These are phyloP conservation scores for Thereva unica DNA, from an alignment of 2,888 invertebrate species.

Conservation along the genomic window DNA sequence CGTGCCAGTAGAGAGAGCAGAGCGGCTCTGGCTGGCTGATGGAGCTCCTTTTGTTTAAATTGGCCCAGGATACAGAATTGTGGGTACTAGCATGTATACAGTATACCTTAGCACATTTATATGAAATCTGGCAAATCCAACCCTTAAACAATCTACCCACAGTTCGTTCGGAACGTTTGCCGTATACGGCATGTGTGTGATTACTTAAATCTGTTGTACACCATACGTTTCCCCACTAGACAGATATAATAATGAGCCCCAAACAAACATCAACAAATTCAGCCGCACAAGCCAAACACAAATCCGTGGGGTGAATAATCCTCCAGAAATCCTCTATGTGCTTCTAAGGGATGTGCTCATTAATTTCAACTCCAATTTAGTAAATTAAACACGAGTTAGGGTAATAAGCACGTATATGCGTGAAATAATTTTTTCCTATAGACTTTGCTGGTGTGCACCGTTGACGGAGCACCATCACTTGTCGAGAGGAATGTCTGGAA, in stretches of 20 bases:
- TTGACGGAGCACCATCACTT: conserved; percentile 2
- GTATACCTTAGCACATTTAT: no score
- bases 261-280: conserved; percentile 38
- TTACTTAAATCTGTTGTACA: conserved; percentile 28
- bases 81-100: neutral
- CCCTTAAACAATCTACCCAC: no score
- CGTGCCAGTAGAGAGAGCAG: neutral
- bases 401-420: conserved; percentile 39
- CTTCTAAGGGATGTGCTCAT: conserved; percentile 37
- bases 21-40: conserved; percentile 2
- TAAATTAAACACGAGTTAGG: conserved; percentile 40
- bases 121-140: no score
- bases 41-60: conserved; percentile 21
- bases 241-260: conserved; percentile 28
- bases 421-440: conserved; percentile 28
- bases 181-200: conserved; percentile 11
- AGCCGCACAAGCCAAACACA: conserved; percentile 34
- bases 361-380: conserved; percentile 42
- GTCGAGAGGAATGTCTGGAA: neutral
- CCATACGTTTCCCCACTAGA: conserved; percentile 26
- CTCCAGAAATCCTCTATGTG: neutral
- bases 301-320: conserved; percentile 31
- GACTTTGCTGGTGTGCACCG: neutral
- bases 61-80: conserved; percentile 18
- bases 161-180: neutral